phyloP scores from a whole-genome alignment of 2,113 vertebrate genomes.

The Brachypteracias leptosomus region DNA sequence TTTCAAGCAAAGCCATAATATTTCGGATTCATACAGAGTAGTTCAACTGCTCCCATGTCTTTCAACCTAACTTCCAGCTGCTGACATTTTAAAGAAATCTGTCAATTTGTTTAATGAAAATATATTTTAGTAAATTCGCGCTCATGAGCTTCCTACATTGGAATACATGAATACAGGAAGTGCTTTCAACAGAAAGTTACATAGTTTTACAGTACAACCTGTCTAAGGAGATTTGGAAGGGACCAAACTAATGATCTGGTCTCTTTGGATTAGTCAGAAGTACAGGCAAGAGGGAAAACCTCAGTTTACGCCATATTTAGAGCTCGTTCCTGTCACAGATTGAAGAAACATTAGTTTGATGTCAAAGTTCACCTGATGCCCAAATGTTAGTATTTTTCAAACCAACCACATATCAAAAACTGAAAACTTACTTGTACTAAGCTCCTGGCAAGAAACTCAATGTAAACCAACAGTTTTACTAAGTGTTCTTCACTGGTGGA shows the following conservation, averaged over 20 bases:
- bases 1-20: not conserved
- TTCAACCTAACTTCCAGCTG: not conserved
- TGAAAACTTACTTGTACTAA: constrained; percentile 11
- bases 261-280: constrained; percentile 73
- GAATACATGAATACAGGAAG: constrained; percentile 70
- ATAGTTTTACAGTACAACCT: constrained; percentile 74
- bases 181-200: constrained; percentile 79
- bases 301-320: constrained; percentile 45
- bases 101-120: constrained; percentile 43
- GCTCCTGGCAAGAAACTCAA: constrained; percentile 14
- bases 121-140: constrained; percentile 53
- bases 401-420: constrained; percentile 19
- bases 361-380: constrained; percentile 51
- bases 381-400: constrained; percentile 45
- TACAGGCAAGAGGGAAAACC: constrained; percentile 56
- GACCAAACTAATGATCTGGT: constrained; percentile 63
- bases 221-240: constrained; percentile 69
- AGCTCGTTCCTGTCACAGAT: constrained; percentile 39
- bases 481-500: not conserved
- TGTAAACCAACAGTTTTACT: not conserved
- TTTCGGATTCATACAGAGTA: not conserved
- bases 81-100: constrained; percentile 44
- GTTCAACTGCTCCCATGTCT: not conserved
- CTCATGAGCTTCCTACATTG: constrained; percentile 68
- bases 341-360: constrained; percentile 48